A percentile compares a stretch with the other conserved stretches of the same genome.
phyloP scores from a whole-genome alignment of 2,888 invertebrate genomes.

The Drosophila prolongata region DNA sequence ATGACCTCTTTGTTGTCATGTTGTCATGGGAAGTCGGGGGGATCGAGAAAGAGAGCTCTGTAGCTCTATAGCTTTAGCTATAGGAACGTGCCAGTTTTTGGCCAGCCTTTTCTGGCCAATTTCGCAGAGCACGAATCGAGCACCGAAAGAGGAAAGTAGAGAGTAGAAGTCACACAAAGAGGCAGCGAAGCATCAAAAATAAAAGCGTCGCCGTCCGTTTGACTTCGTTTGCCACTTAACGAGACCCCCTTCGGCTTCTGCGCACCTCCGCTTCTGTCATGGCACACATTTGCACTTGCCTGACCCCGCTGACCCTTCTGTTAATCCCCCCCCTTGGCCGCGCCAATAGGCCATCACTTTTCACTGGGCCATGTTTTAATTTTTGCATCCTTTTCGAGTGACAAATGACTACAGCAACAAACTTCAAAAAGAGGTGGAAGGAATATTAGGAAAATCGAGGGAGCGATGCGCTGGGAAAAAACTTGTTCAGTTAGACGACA shows the following conservation, averaged over 20 bases:
- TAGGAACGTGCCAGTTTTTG: constrained; percentile 57
- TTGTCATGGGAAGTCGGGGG: constrained; percentile 57
- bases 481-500: neutral
- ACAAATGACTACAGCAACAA: constrained; percentile 76
- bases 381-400: constrained; percentile 57
- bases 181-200: constrained; percentile 70
- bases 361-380: constrained; percentile 47
- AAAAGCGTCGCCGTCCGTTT: constrained; percentile 61
- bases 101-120: constrained; percentile 50
- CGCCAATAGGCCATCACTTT: constrained; percentile 39
- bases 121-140: constrained; percentile 34
- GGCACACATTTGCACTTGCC: constrained; percentile 65
- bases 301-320: constrained; percentile 11
- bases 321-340: constrained; percentile 5
- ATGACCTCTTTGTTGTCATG: constrained; percentile 71
- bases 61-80: constrained; percentile 8
- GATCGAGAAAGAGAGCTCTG: constrained; percentile 6
- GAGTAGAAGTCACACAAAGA: constrained; percentile 29
- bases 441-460: constrained; percentile 1
- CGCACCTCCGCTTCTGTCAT: constrained; percentile 42
- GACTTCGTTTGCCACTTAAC: constrained; percentile 66
- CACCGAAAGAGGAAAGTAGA: constrained; percentile 7
- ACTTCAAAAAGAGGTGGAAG: constrained; percentile 38
- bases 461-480: constrained; percentile 2
- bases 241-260: constrained; percentile 16